A percentile compares a stretch with the other conserved stretches of the same genome.
Conservation (phyloP, 1,140 invertebrate genomes). For the Leptopilina boulardi region DNA sequence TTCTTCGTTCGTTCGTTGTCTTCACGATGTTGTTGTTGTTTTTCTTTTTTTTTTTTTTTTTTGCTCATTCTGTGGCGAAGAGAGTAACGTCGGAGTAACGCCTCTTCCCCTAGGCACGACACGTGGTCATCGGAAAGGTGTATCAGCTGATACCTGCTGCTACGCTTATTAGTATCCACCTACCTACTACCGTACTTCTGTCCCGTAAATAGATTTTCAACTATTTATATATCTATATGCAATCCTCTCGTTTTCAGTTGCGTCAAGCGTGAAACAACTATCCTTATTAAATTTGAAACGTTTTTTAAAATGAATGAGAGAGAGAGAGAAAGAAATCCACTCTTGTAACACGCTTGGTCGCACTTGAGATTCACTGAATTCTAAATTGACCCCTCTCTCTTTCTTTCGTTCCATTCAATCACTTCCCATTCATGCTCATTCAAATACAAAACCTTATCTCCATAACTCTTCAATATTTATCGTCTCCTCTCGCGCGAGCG, state of each 20-base stretch:
- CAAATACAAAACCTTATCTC: conserved; percentile 12
- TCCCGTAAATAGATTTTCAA: conserved; percentile 14
- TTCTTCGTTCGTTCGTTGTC: conserved; percentile 37
- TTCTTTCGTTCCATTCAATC: conserved; percentile 2
- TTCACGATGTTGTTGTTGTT: not conserved
- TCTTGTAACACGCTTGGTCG: conserved; percentile 17
- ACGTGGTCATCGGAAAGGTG: conserved; percentile 55
- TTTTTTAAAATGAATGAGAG: not conserved
- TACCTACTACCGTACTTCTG: conserved; percentile 12
- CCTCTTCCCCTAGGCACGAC: conserved; percentile 52
- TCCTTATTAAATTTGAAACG: too few species aligned
- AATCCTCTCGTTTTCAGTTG: conserved; percentile 22
- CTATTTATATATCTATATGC: not conserved
- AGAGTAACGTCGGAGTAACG: conserved; percentile 50
- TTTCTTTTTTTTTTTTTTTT: conserved; percentile 16
- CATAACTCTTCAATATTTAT: conserved; percentile 1
- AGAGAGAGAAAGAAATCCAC: too few species aligned
- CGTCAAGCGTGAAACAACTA: conserved; percentile 15
- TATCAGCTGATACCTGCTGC: conserved; percentile 49
- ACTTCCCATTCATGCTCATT: conserved; percentile 25
- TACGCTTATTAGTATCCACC: conserved; percentile 44
- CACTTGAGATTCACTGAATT: conserved; percentile 26
- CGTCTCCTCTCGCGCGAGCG: not conserved
- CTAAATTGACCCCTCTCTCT: not conserved
- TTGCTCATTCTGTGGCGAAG: conserved; percentile 17